A percentile compares a stretch with the other conserved stretches of the same genome.
phyloP scores from a whole-genome alignment of 2,113 vertebrate genomes.

The Elephantulus edwardii region DNA sequence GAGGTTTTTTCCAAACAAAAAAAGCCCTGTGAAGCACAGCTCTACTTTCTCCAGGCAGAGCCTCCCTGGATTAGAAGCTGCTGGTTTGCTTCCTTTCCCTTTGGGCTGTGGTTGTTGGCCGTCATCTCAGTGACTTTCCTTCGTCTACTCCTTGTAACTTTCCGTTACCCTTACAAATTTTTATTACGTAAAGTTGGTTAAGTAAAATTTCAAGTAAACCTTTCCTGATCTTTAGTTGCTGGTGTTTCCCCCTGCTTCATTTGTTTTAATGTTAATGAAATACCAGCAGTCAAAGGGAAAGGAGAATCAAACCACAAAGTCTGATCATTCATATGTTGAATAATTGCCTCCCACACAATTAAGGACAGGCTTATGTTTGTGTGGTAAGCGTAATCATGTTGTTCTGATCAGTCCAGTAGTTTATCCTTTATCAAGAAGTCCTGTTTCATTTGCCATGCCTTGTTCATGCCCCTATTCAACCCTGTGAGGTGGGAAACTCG shows the following conservation, averaged over 20 bases:
- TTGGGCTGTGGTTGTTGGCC: background rate
- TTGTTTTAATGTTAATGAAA: slow-evolving; percentile 18
- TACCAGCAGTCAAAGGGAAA: background rate
- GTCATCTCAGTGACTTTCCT: background rate
- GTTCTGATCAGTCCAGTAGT: background rate
- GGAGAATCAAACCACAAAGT: background rate
- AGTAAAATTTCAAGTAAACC: background rate
- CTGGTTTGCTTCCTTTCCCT: background rate
- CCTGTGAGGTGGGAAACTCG: background rate
- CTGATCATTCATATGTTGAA: background rate
- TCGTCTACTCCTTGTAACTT: background rate
- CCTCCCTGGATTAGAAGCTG: background rate
- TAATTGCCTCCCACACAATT: background rate
- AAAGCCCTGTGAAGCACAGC: background rate
- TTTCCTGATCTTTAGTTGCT: slow-evolving; percentile 20
- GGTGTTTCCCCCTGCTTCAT: slow-evolving; percentile 3
- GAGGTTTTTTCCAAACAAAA: too few relatives aligned
- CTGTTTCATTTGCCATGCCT: background rate
- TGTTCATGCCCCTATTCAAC: background rate
- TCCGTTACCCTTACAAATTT: background rate
- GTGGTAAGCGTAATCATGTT: background rate
- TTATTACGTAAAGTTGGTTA: slow-evolving; percentile 2
- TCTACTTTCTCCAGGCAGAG: too few relatives aligned
- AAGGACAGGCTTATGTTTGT: background rate
- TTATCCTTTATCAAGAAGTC: background rate